Evolutionary conservation across 2,113 vertebrate genomes (phyloP), one percentile per base, ranked within the genome.

Genomic region (Panurus biarmicus): DNA sequence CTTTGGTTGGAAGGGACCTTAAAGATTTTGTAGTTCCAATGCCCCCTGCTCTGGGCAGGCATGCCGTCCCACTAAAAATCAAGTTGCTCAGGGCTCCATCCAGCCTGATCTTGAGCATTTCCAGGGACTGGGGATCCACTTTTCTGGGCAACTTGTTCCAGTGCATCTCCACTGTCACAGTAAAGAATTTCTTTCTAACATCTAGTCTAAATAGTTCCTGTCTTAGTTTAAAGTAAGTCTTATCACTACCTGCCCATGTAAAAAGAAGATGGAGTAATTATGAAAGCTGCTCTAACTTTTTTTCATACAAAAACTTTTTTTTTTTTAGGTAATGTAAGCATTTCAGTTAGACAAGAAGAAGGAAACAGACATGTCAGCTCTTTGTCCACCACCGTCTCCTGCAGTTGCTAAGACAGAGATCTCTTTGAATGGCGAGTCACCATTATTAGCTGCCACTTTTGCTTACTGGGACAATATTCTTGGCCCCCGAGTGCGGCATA

Each of bases 401-500:
- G 99, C 99, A 48, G 99, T 99, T 95, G 99, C 99, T 38, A 99
- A 99, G 97, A 99, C 98, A 48, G 98, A 99, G 95, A 98, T 99
- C 23, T 90, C 97, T 5, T 89, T 99, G 36, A 98, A 98, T 74
- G 99, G 99, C 45, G 98, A 98, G 93, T 99, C 99, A n/a, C 99
- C 99, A 8, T 95, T 99, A 64, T 85, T 99, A 78, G 99, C 99
- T 87, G 99, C 99, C 71, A 99, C 99, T 71, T 99, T 99, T 85
- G 99, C 99, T 85, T 99, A 99, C 97, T 99, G 99, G 99, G 99
- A 99, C 96, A 99, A 99, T 96, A 99, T 99, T 95, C 98, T 99
- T 89, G 99, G 99, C 12, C 99, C 99, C 7, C 98, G 99, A 48
- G 99, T 99, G 73, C 98, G 98, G 38, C 98, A 99, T 90, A 99